phyloP scores from a whole-genome alignment of 2,113 vertebrate genomes.

The Perca flavescens region DNA sequence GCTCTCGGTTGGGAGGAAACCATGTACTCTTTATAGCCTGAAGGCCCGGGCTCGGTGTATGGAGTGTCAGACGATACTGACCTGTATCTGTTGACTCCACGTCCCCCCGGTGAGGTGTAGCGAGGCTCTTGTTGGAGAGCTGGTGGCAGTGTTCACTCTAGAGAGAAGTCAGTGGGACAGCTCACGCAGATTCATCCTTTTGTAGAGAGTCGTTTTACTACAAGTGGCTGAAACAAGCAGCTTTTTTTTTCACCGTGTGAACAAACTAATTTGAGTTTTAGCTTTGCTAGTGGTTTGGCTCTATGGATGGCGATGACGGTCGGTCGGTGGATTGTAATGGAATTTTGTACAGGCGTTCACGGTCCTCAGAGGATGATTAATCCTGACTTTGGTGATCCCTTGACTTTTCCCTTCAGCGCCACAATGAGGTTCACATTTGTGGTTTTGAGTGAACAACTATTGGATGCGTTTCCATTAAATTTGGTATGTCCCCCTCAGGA shows the following conservation, averaged over 20 bases:
- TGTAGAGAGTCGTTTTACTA: not conserved
- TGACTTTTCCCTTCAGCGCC: not conserved
- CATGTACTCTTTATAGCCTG: conserved; percentile 31
- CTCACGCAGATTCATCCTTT: not conserved
- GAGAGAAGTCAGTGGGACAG: conserved; percentile 34
- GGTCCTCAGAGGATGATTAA: not conserved
- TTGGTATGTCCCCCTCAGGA: not conserved
- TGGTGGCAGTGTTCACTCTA: conserved; percentile 25
- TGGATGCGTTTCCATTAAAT: not conserved
- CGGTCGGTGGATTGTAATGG: not conserved
- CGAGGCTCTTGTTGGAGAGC: conserved; percentile 9
- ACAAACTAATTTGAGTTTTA: conserved; percentile 22
- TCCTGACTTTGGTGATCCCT: not conserved
- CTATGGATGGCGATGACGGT: not conserved
- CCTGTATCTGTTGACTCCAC: conserved; percentile 41
- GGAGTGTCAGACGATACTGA: conserved; percentile 27
- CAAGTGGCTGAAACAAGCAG: not conserved
- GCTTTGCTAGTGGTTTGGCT: not conserved
- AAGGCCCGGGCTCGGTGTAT: conserved; percentile 24
- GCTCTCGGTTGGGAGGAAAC: conserved; percentile 29
- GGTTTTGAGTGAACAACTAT: not conserved
- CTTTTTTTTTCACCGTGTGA: not conserved
- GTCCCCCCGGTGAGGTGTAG: not conserved
- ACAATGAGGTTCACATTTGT: not conserved
- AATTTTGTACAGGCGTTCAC: not conserved